Evolutionary conservation across 2,113 vertebrate genomes (phyloP), one percentile per base, ranked within the genome.

Genomic region (Macrotus californicus): DNA sequence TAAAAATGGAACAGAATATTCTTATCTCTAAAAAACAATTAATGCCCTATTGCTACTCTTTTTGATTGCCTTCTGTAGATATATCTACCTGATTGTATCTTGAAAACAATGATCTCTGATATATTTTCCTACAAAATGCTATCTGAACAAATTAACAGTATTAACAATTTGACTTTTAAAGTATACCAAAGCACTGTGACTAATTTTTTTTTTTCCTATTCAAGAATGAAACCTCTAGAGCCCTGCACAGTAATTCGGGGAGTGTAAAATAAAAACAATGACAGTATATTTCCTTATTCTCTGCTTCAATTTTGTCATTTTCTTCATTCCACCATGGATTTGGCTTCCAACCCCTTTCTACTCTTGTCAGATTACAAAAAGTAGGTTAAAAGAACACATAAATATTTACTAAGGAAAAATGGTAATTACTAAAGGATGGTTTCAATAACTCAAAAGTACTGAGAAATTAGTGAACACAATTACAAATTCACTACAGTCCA

Each of bases 1-100:
- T 98, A 98, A 97, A 98, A 98, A 96, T 13, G 93, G 95, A 95
- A 98, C 91, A 97, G 97, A 97, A 97, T 96, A 96, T 97, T 95
- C 95, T 79, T 96, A 97, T 97, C 97, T 97, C 94, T 98, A 98
- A 98, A 98, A 98, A 96, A 97, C 96, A 93, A 98, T 98, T 97
- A 97, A 95, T 98, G 97, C 69, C 54, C 96, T 88, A 97, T 43
- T 0, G 54, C 95, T 97, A 96, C 93, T 96, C 98, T 96, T 98
- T 98, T 94, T 96, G 95, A 97, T 96, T 98, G 96, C 97, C 93
- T 96, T 98, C 95, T 97, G 96, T 97, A 98, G 97, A 95, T 96
- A 97, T 81, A 97, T 96, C 96, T 95, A 98, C 94, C 83, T 97
- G 97, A 98, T 95, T 95, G 88, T 93, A 97, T 97, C 97, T 97